Evolutionary conservation across 2,113 vertebrate species (phyloP).

Genomic region (Colinus virginianus): DNA sequence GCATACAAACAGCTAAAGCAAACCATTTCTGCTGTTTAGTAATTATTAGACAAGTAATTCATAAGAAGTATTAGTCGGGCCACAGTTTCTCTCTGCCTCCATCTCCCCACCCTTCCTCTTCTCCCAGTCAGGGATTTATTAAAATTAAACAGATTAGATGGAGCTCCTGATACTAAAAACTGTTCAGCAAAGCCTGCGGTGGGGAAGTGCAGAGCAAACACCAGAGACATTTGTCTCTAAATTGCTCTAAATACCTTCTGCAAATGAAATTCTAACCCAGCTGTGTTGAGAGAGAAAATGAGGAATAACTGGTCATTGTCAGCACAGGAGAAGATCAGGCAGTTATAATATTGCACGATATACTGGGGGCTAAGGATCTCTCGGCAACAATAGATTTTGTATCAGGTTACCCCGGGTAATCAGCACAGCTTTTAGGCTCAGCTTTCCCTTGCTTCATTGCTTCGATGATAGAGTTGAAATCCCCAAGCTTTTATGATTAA

Average conservation of each 20-base stretch:
- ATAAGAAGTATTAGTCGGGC: conserved; percentile 77
- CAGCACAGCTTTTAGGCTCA: conserved; percentile 93
- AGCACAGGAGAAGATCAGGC: conserved; percentile 80
- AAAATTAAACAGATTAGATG: conserved; percentile 87
- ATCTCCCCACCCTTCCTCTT: conserved; percentile 59
- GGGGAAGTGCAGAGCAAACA: conserved; percentile 82
- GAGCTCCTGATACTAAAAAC: conserved; percentile 83
- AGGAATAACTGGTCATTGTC: conserved; percentile 81
- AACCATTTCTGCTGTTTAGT: conserved; percentile 69
- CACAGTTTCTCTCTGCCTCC: conserved; percentile 70
- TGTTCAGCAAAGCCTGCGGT: conserved; percentile 81
- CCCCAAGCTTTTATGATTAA: conserved; percentile 90
- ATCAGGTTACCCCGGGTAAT: conserved; percentile 91
- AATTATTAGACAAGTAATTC: conserved; percentile 78
- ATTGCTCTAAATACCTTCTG: conserved; percentile 86
- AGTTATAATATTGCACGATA: conserved; percentile 86
- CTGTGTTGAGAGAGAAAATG: conserved; percentile 79
- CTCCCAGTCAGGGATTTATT: conserved; percentile 86
- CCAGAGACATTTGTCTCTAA: conserved; percentile 85
- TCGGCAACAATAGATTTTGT: conserved; percentile 92
- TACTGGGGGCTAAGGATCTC: conserved; percentile 87
- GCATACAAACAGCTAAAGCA: conserved; percentile 65
- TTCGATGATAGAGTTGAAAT: conserved; percentile 87
- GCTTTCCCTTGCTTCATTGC: conserved; percentile 87
- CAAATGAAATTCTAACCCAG: conserved; percentile 85